Evolutionary conservation across 1,140 invertebrate species (phyloP).

Genomic region (Halyomorpha halys): DNA sequence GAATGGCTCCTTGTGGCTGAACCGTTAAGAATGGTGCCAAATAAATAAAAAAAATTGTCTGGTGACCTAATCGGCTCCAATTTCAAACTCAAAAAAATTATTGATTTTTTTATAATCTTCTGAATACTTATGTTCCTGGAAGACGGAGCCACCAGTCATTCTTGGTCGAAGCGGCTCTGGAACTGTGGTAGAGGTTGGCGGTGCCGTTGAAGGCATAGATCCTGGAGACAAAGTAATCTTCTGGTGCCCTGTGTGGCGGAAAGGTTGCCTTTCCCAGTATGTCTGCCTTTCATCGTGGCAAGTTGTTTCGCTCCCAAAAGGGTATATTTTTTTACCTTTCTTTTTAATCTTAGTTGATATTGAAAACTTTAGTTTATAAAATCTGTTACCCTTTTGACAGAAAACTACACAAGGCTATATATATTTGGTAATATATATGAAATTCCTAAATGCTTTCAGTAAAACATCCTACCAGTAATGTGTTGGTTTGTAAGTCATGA

Average conservation of each 20-base stretch:
- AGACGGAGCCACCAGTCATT: constrained; percentile 47
- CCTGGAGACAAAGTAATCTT: constrained; percentile 49
- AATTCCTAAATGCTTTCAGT: too few relatives aligned
- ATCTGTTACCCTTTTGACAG: too few relatives aligned
- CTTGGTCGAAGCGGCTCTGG: constrained; percentile 59
- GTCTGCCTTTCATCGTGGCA: background rate
- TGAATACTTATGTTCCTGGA: constrained; percentile 1
- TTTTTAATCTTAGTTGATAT: background rate
- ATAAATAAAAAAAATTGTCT: too few relatives aligned
- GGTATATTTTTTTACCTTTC: background rate
- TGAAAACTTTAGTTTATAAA: background rate
- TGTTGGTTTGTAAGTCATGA: too few relatives aligned
- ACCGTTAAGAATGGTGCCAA: too few relatives aligned
- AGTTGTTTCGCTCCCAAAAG: constrained; percentile 10
- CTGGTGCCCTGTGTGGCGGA: constrained; percentile 6
- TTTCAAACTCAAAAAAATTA: too few relatives aligned
- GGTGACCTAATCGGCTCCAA: too few relatives aligned
- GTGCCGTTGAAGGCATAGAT: constrained; percentile 45
- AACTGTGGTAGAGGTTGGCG: constrained; percentile 51
- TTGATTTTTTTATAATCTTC: too few relatives aligned
- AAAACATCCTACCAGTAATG: too few relatives aligned
- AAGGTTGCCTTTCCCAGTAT: constrained; percentile 15
- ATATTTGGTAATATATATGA: too few relatives aligned
- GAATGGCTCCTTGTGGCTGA: too few relatives aligned
- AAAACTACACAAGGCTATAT: too few relatives aligned